Evolutionary conservation across 2,113 vertebrate species (phyloP).

Genomic region (Gallinago undulata): DNA sequence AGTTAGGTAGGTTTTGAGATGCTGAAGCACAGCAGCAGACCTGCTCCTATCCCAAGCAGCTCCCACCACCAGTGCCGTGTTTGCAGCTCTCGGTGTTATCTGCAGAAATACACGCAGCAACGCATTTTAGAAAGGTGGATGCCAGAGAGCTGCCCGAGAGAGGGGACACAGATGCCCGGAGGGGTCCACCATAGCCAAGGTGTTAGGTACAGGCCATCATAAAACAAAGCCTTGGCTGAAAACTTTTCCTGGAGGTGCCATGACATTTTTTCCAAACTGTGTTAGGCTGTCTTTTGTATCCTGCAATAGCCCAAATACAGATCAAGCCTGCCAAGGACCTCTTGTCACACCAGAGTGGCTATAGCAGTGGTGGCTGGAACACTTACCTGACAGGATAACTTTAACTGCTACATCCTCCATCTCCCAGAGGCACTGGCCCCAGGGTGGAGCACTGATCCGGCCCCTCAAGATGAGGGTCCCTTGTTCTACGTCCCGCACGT

Average conservation of each 20-base stretch:
- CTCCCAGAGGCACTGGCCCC: neutral
- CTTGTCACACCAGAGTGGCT: neutral
- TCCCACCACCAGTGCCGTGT: neutral
- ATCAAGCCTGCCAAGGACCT: neutral
- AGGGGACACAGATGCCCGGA: neutral
- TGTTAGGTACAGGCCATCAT: neutral
- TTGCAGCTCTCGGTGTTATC: neutral
- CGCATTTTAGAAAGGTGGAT: neutral
- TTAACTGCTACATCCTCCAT: neutral
- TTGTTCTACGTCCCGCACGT: neutral
- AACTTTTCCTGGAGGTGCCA: neutral
- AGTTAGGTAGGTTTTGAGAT: neutral
- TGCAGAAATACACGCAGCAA: neutral
- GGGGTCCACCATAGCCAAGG: neutral
- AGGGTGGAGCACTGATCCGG: accelerated
- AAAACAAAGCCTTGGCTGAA: neutral
- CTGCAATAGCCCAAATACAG: neutral
- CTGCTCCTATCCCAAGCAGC: neutral
- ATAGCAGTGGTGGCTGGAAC: neutral
- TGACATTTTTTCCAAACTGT: neutral
- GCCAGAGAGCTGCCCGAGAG: neutral
- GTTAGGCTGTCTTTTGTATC: neutral
- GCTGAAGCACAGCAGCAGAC: neutral
- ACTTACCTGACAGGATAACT: constrained; percentile 25
- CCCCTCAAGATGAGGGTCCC: neutral